Evolutionary conservation across 2,888 invertebrate genomes (phyloP).

Genomic region (Agelastica alni): DNA sequence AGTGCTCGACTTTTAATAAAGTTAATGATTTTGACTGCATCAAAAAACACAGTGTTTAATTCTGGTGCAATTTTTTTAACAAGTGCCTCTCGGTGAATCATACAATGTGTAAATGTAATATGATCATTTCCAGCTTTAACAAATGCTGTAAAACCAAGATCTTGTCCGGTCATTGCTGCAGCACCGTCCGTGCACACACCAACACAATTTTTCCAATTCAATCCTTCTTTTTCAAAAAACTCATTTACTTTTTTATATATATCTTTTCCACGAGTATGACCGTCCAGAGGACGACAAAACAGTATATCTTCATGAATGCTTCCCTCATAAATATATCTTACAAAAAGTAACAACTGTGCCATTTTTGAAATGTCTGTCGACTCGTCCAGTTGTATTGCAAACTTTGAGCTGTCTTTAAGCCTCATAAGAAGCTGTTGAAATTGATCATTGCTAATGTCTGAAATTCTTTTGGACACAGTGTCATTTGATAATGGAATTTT

Average conservation of each 20-base stretch:
- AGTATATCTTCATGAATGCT: slow-evolving; percentile 5
- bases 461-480: background rate
- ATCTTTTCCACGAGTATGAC: background rate
- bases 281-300: slow-evolving; percentile 3
- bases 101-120: slow-evolving; percentile 2
- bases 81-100: slow-evolving; percentile 2
- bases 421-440: slow-evolving; percentile 4
- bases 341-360: slow-evolving; percentile 1
- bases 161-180: too few relatives aligned
- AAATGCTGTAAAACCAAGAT: too few relatives aligned
- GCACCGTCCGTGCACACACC: background rate
- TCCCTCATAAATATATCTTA: slow-evolving; percentile 3
- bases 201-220: too few relatives aligned
- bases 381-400: slow-evolving; percentile 13
- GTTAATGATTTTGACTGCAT: background rate
- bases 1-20: background rate
- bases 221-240: background rate
- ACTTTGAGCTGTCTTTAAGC: slow-evolving; percentile 7
- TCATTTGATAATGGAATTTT: too few relatives aligned
- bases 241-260: slow-evolving; percentile 1
- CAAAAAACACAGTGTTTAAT: background rate
- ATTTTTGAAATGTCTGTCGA: slow-evolving; percentile 8
- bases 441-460: slow-evolving; percentile 7
- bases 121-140: slow-evolving; percentile 1
- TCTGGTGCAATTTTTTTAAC: background rate